Percentiles rank a stretch among this genome's conserved stretches.
These are phyloP conservation scores for Mactra quadrangularis DNA, from an alignment of 1,140 invertebrate genomes.

Conservation along the genomic window DNA sequence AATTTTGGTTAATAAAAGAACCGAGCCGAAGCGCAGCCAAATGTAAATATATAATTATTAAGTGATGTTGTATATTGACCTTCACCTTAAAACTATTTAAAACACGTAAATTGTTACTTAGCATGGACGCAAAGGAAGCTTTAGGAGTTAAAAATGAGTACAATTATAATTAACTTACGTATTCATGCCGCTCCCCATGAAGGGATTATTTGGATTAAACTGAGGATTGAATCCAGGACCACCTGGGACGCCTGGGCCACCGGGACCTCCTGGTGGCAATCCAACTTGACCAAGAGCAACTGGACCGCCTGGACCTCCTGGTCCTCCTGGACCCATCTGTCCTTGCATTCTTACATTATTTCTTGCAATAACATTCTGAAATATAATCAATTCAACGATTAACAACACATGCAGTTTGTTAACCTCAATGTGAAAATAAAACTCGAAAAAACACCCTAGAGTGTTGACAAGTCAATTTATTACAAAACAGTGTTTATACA, in stretches of 20 bases:
- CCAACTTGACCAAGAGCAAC: constrained; percentile 39
- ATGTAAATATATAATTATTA: too few relatives aligned
- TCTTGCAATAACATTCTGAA: constrained; percentile 38
- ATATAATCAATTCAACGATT: background rate
- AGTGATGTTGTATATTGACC: too few relatives aligned
- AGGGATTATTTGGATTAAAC: constrained; percentile 33
- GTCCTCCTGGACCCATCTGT: background rate
- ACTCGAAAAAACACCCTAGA: background rate
- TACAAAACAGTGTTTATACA: too few relatives aligned
- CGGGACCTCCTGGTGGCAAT: constrained; percentile 6
- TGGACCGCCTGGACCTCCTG: background rate
- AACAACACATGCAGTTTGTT: too few relatives aligned
- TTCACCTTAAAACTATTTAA: too few relatives aligned
- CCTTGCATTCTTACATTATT: constrained; percentile 20
- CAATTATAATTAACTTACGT: constrained; percentile 11
- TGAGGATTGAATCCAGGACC: constrained; percentile 20
- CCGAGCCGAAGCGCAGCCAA: too few relatives aligned
- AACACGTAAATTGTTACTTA: too few relatives aligned
- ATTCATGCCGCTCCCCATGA: constrained; percentile 13
- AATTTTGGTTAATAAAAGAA: too few relatives aligned
- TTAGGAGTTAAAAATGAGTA: too few relatives aligned
- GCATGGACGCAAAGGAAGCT: too few relatives aligned
- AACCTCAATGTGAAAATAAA: background rate
- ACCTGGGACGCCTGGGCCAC: background rate
- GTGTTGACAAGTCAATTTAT: background rate